Evolutionary conservation across 2,888 invertebrate genomes (phyloP).

Genomic region (Ophonus ardosiacus): DNA sequence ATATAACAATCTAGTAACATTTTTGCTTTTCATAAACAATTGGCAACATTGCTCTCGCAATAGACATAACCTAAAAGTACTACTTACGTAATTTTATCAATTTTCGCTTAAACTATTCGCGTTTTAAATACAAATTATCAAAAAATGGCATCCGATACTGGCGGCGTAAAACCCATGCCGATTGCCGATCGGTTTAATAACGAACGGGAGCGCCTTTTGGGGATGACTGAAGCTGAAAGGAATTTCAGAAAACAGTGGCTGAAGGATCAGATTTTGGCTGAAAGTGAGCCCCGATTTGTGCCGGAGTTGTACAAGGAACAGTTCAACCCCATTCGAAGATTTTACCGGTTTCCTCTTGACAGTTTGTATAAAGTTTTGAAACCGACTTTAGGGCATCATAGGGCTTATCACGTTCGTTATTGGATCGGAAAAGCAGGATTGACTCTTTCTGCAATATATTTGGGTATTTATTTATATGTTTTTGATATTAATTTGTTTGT

Average conservation of each 20-base stretch:
- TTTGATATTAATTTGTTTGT: neutral
- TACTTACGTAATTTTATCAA: too few relatives aligned
- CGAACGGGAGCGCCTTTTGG: conserved; percentile 88
- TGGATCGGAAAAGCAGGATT: conserved; percentile 82
- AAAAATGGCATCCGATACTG: conserved; percentile 72
- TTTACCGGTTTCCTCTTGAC: conserved; percentile 87
- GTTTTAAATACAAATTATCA: too few relatives aligned
- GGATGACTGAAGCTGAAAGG: conserved; percentile 92
- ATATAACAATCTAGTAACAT: too few relatives aligned
- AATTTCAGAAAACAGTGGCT: conserved; percentile 91
- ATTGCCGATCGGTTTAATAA: conserved; percentile 86
- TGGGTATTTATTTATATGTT: conserved; percentile 64
- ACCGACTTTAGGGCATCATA: conserved; percentile 80
- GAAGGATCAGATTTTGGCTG: conserved; percentile 86
- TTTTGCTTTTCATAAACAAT: too few relatives aligned
- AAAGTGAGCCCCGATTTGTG: conserved; percentile 84
- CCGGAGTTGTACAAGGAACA: conserved; percentile 83
- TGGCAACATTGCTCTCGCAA: too few relatives aligned
- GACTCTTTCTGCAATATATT: conserved; percentile 77
- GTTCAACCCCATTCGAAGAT: conserved; percentile 86
- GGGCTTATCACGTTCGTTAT: conserved; percentile 79
- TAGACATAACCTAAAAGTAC: too few relatives aligned
- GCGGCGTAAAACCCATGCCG: conserved; percentile 84
- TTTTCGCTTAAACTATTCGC: too few relatives aligned
- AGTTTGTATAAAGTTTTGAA: conserved; percentile 78